Base-by-base conservation (phyloP, 2,888 invertebrate genomes). In the Myopa tessellatipennis region DNA sequence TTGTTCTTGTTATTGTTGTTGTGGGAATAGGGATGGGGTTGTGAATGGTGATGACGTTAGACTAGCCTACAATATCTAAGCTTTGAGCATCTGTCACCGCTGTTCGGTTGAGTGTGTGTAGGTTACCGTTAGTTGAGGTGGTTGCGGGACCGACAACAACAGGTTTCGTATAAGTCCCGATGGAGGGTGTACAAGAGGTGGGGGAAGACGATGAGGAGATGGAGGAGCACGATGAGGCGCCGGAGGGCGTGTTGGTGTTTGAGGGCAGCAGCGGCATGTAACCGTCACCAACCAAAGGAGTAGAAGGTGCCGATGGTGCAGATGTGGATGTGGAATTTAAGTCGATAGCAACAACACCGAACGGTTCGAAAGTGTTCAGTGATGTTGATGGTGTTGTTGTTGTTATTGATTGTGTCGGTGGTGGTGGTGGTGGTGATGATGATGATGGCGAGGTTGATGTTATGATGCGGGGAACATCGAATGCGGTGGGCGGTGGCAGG, bases 31-130 rank as follows among this genome's bases (percentile, higher is more conserved):
- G 14, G 18, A 12, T 61, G 26, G 4, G 10, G 5, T 0, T 61
- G 61, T 18, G 14, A 12, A n/a, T 58, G 58, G 58, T 1, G 61
- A 77, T 73, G 77, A 63, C 61, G 74, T 75, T 80, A 77, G 67
- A 75, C 70, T 88, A 89, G 83, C 87, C 89, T 88, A 89, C 88
- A 85, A 89, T 89, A 87, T 89, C 89, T 86, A 89, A 85, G 84
- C 88, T 89, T 88, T 89, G 89, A 87, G 89, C 89, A 88, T 89
- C 89, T 84, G 89, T 88, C 84, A 89, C 88, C 85, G 87, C 88
- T 85, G 83, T 78, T 85, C 52, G 74, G 40, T 74, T 67, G 36
- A 16, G 36, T 52, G 77, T 65, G 77, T 65, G 77, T 45, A 45
- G 6, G 36, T 52, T 70, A 63, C 63, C 71, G 58, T 72, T 26